A percentile compares a stretch with the other conserved stretches of the same genome.
phyloP scores from a whole-genome alignment of 2,113 vertebrate species.

The Strix uralensis region DNA sequence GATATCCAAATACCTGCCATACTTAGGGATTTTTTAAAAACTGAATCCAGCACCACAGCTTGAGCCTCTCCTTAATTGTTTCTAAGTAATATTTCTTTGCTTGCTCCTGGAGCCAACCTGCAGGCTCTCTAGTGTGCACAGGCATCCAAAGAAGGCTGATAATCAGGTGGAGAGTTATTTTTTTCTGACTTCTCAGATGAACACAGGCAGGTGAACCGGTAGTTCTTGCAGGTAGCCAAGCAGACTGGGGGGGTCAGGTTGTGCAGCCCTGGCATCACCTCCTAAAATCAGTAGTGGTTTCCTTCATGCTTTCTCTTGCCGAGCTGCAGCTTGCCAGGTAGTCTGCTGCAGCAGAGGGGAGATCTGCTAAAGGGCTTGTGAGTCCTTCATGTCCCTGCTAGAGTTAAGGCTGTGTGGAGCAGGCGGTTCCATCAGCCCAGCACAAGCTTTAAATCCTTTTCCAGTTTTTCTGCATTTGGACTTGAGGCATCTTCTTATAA shows the following conservation, averaged over 20 bases:
- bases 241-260: rapidly evolving
- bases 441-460: background rate
- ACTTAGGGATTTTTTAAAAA: background rate
- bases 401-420: background rate
- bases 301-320: background rate
- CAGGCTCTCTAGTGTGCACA: background rate
- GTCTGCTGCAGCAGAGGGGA: background rate
- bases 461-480: background rate
- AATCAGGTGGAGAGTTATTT: background rate
- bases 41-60: background rate
- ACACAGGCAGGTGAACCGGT: background rate
- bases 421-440: background rate
- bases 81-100: background rate
- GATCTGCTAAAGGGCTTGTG: background rate
- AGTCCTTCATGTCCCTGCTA: background rate
- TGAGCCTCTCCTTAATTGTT: background rate
- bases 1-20: background rate
- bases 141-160: background rate
- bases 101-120: background rate
- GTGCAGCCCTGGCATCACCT: background rate
- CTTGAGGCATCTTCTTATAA: background rate
- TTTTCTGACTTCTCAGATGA: background rate
- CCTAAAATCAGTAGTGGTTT: background rate
- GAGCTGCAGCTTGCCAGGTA: background rate
- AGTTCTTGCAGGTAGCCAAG: background rate